phyloP scores from a whole-genome alignment of 2,113 vertebrate genomes.

The Pao palembangensis region DNA sequence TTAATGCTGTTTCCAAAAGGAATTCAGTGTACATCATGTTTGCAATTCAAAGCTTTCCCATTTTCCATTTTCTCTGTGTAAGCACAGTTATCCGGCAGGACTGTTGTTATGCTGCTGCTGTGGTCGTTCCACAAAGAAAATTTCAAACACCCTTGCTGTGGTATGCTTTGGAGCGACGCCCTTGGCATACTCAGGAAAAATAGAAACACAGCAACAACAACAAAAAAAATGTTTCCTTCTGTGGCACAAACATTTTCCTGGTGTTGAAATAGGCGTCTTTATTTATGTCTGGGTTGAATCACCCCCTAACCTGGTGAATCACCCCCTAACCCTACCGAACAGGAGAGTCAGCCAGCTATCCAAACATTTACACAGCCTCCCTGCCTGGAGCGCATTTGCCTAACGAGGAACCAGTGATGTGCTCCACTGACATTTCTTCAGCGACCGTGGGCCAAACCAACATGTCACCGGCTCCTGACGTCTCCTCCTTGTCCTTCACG shows the following conservation, averaged over 20 bases:
- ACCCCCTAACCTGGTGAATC: slow-evolving; percentile 9
- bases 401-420: slow-evolving; percentile 17
- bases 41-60: no score
- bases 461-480: slow-evolving; percentile 61
- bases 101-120: neutral
- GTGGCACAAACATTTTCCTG: slow-evolving; percentile 3
- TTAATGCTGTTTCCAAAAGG: no score
- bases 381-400: slow-evolving; percentile 25
- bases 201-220: no score
- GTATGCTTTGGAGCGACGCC: slow-evolving; percentile 1
- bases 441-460: slow-evolving; percentile 55
- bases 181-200: neutral
- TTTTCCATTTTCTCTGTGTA: no score
- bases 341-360: slow-evolving; percentile 31
- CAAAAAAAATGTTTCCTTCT: neutral
- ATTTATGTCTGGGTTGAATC: neutral
- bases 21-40: no score
- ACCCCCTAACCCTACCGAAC: slow-evolving; percentile 15
- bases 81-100: no score
- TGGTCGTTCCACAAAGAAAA: neutral
- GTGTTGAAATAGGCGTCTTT: slow-evolving; percentile 18
- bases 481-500: slow-evolving; percentile 40
- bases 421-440: slow-evolving; percentile 66
- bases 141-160: neutral
- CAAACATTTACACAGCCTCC: slow-evolving; percentile 16